Evolutionary conservation across 1,140 invertebrate genomes (phyloP), one percentile per base, ranked within the genome.

Genomic region (Brachionus sp.): DNA sequence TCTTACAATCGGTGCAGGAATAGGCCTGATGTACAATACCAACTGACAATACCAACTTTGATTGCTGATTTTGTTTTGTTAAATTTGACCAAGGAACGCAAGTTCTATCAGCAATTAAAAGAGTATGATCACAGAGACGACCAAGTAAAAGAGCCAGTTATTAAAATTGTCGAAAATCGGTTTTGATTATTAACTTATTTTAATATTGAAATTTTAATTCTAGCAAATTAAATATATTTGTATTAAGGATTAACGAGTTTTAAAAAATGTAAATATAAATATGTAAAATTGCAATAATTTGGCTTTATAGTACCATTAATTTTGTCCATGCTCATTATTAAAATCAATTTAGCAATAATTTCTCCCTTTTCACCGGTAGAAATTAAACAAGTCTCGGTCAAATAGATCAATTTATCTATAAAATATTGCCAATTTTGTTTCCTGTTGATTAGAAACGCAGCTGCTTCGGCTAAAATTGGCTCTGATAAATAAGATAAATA

Each of bases 1-100:
- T 5, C 82, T 90, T 1, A 91, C 91, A 85, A 85, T 91, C 84
- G 91, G 90, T 39, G 50, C 77, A 9, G 77, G 77, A 9, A 57
- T 80, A 19, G 77, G 77, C 16, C 25, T 80, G 23, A 42, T 80
- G n/a, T n/a, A n/a, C n/a, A n/a, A n/a, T n/a, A n/a, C n/a, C n/a
- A n/a, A n/a, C n/a, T n/a, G 35, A 33, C 50, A 2, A 66, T 80
- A 25, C 50, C 77, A 19, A 80, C 77, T 80, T 42, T 80, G 42
- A 66, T 80, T 25, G 77, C 77, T 44, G 77, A 80, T 80, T 80
- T 80, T 66, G 57, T 66, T 62, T 37, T 80, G 12, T 44, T 80
- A 57, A 62, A 80, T 66, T 62, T 80, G 57, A 80, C 62, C 25
- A 80, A 80, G 23, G 16, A 62, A 6, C n/a, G 62, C 13, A 44